phyloP scores from a whole-genome alignment of 2,888 invertebrate species.

The Craniophora ligustri region DNA sequence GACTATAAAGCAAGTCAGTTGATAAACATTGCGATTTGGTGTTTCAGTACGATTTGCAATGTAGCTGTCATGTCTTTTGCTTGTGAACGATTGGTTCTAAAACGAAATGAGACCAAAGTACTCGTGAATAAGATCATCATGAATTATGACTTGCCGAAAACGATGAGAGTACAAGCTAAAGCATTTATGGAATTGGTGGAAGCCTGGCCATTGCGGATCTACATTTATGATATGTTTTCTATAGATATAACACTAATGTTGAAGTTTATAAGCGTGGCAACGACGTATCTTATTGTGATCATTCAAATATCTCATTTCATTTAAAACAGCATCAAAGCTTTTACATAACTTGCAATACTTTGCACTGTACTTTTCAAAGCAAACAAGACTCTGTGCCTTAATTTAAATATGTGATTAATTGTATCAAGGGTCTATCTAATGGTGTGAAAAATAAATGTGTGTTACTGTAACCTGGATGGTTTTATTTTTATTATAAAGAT shows the following conservation, averaged over 20 bases:
- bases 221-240: constrained; percentile 74
- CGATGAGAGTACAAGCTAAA: constrained; percentile 72
- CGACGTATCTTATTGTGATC: constrained; percentile 78
- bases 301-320: constrained; percentile 74
- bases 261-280: constrained; percentile 76
- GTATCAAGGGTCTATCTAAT: neutral
- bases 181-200: constrained; percentile 74
- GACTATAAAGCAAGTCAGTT: constrained; percentile 47
- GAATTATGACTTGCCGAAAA: constrained; percentile 71
- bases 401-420: too few species aligned
- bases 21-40: constrained; percentile 63
- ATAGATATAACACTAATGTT: constrained; percentile 75
- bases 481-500: too few species aligned
- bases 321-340: too few species aligned
- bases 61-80: constrained; percentile 65
- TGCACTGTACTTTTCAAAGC: too few species aligned
- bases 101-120: constrained; percentile 65
- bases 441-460: neutral
- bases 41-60: constrained; percentile 59
- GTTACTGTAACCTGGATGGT: too few species aligned
- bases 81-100: constrained; percentile 65
- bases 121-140: constrained; percentile 74
- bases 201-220: constrained; percentile 69
- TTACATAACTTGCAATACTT: too few species aligned
- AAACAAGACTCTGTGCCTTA: too few species aligned